These are phyloP conservation scores for Limnephilus rhombicus DNA, from an alignment of 2,888 invertebrate genomes.

Conservation along the genomic window DNA sequence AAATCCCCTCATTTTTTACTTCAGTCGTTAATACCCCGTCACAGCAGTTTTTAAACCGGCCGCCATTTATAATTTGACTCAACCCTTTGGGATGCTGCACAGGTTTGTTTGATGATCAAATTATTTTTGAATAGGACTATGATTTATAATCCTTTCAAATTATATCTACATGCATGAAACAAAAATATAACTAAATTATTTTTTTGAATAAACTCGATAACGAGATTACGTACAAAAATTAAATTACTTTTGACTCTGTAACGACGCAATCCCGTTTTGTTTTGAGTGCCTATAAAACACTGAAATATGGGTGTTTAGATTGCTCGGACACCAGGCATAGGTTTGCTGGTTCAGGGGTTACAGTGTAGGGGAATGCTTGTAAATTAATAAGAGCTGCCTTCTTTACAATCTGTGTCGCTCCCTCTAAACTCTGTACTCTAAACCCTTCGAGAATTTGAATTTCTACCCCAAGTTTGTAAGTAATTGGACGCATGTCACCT, in stretches of 20 bases:
- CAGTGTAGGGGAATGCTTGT: not conserved
- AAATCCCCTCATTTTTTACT: not conserved
- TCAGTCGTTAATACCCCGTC: not conserved
- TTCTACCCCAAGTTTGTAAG: not conserved
- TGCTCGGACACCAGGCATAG: not conserved
- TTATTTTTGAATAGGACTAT: not conserved
- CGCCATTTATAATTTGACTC: slow-evolving; percentile 23
- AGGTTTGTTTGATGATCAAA: slow-evolving; percentile 30
- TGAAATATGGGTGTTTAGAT: not conserved
- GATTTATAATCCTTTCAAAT: not conserved
- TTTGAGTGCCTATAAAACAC: not conserved
- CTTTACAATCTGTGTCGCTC: not conserved
- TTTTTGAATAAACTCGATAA: not conserved
- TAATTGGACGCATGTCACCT: not conserved
- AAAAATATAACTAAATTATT: not conserved
- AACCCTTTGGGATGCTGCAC: slow-evolving; percentile 11
- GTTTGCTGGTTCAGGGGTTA: not conserved
- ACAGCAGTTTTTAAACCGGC: slow-evolving; percentile 2
- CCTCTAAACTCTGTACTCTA: not conserved
- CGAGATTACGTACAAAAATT: not conserved
- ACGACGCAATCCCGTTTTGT: not conserved
- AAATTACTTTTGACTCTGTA: not conserved
- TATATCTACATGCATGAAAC: not conserved
- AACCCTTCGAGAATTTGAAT: not conserved
- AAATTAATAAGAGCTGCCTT: not conserved